A percentile compares a stretch with the other conserved stretches of the same genome.
Evolutionary conservation across 2,888 invertebrate genomes (phyloP).

Genomic region (Rhyacophila evoluta): DNA sequence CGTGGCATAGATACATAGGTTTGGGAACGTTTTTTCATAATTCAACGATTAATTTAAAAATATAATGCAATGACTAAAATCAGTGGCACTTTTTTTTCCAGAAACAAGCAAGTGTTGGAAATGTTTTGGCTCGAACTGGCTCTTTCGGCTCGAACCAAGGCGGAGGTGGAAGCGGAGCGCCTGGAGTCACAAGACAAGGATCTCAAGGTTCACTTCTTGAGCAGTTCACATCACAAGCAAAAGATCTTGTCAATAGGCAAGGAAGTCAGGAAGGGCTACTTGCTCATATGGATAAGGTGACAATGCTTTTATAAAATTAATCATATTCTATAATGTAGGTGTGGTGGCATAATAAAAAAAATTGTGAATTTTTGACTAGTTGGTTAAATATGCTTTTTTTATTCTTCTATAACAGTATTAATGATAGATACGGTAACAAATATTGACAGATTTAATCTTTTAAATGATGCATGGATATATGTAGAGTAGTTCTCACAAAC

Average conservation of each 20-base stretch:
- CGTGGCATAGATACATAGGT: too few relatives aligned
- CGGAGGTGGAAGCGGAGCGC: conserved; percentile 57
- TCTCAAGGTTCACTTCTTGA: conserved; percentile 89
- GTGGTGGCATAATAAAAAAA: too few relatives aligned
- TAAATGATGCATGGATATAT: neutral
- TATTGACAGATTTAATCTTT: too few relatives aligned
- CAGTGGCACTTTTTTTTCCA: conserved; percentile 57
- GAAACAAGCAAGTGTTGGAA: conserved; percentile 73
- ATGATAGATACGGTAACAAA: neutral
- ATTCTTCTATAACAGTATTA: neutral
- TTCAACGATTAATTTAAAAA: too few relatives aligned
- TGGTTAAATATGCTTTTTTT: too few relatives aligned
- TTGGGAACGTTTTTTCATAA: too few relatives aligned
- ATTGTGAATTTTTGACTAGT: too few relatives aligned
- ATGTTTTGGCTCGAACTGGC: conserved; percentile 73
- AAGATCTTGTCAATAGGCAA: conserved; percentile 88
- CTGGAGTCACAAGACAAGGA: conserved; percentile 76
- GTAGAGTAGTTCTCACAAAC: neutral
- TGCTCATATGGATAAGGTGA: conserved; percentile 93
- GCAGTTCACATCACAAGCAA: conserved; percentile 89
- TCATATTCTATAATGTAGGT: too few relatives aligned
- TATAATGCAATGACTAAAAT: neutral
- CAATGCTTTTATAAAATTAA: too few relatives aligned
- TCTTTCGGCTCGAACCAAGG: conserved; percentile 73
- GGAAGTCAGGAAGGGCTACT: conserved; percentile 90